Evolutionary conservation across 1,140 invertebrate genomes (phyloP).

Genomic region (Archivesica marissinica): DNA sequence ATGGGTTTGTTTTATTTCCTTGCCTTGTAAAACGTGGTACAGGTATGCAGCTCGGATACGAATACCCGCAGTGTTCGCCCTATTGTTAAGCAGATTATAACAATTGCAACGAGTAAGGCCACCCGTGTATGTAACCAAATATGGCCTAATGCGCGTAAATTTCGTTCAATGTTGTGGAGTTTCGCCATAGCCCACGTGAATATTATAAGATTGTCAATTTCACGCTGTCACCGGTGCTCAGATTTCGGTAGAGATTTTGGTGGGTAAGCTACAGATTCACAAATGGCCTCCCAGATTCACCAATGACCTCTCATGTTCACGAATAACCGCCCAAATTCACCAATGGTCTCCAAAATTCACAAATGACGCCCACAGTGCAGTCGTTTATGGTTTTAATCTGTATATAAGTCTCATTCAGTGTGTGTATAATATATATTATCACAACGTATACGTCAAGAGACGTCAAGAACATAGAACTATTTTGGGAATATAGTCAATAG

Average conservation of each 20-base stretch:
- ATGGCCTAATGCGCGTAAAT: conserved; percentile 51
- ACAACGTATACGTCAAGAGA: no score
- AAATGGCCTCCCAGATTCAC: no score
- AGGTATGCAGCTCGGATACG: conserved; percentile 23
- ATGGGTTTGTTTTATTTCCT: conserved; percentile 50
- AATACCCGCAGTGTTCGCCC: conserved; percentile 11
- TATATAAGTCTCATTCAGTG: no score
- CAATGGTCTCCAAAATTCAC: no score
- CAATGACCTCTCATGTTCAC: no score
- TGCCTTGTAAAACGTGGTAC: conserved; percentile 9
- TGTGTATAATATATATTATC: no score
- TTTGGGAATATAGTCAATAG: no score
- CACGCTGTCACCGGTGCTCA: conserved; percentile 38
- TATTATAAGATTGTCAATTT: conserved; percentile 35
- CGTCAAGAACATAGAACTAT: no score
- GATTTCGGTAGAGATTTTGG: conserved; percentile 5
- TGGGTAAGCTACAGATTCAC: not conserved
- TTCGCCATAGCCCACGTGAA: conserved; percentile 7
- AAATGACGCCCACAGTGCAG: no score
- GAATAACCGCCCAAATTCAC: no score
- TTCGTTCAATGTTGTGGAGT: conserved; percentile 32
- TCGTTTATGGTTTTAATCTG: no score
- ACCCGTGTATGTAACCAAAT: conserved; percentile 45
- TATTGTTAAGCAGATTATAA: conserved; percentile 60
- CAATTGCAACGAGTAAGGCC: conserved; percentile 39